These are phyloP conservation scores for Holocentrus rufus DNA, from an alignment of 2,797 vertebrate species.

Conservation along the genomic window DNA sequence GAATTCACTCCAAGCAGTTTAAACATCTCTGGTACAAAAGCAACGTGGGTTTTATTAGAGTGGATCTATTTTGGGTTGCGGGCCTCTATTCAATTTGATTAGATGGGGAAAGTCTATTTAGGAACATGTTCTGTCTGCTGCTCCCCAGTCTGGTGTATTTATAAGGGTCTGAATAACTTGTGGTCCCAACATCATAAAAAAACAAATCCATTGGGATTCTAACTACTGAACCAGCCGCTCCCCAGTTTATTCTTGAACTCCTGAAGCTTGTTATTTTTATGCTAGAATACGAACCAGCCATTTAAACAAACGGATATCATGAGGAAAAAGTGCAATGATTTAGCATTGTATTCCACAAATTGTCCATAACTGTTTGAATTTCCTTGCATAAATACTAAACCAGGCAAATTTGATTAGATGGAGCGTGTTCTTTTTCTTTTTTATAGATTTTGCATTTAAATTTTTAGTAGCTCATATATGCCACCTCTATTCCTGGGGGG, in stretches of 20 bases:
- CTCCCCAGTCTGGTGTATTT: constrained; percentile 21
- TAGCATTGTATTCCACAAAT: background rate
- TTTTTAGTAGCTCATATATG: background rate
- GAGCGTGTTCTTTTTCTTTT: background rate
- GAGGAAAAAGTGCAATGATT: background rate
- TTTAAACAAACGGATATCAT: background rate
- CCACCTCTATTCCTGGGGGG: background rate
- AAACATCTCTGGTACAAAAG: background rate
- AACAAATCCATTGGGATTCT: background rate
- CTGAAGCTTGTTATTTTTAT: background rate
- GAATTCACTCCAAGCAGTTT: constrained; percentile 1
- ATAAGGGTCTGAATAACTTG: constrained; percentile 11
- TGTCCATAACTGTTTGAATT: background rate
- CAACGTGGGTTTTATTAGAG: background rate
- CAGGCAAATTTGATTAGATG: background rate
- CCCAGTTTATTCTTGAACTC: background rate
- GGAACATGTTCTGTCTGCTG: constrained; percentile 8
- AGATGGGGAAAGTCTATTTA: constrained; percentile 30
- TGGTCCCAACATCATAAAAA: constrained; percentile 14
- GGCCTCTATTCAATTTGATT: constrained; percentile 40
- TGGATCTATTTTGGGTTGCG: constrained; percentile 15
- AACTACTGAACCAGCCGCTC: background rate
- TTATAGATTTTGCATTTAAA: background rate
- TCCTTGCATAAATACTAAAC: background rate
- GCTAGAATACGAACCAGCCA: background rate